Base-by-base conservation (phyloP, 2,888 invertebrate species). In the Tanypteryx hageni region DNA sequence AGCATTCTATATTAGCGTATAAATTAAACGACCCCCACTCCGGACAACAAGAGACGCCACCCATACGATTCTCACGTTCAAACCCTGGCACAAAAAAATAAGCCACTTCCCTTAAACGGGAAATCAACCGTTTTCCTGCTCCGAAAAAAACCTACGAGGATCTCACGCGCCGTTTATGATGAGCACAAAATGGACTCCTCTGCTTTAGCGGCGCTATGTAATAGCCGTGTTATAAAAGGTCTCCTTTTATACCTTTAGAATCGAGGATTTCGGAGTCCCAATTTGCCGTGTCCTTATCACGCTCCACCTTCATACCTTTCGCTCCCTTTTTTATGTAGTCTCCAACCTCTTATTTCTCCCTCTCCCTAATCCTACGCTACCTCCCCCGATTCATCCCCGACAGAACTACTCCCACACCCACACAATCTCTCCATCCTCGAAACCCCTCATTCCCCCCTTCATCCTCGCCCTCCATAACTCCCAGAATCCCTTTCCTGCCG, bases 251-350 rank as follows among this genome's bases (percentile, higher is more conserved):
- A 27, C 27, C 76, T 76, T 76, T 76, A 27, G 27, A 68, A 68
- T 68, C 68, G 68, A 68, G 44, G 44, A 44, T 44, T 44, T 44
- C 44, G 44, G 44, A 44, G 76, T 27, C 22, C 27, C 76, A 76
- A 76, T 76, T 76, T 27, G 27, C 76, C 76, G 76, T 76, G 27
- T 76, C 76, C 76, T 76, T 27, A 76, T 76, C 76, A 68, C 68
- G 68, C 68, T n/a, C 68, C 68, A 68, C 68, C 68, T 68, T 68
- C 76, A 76, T 27, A 76, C 76, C 44, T 76, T 76, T 76, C 22
- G 76, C 22, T n/a, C 76, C 22, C 76, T 76, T 76, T 61, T 76
- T 76, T 76, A 76, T 76, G 22, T 22, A 76, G 76, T 27, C 18
- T n/a, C 68, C 64, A 18, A 64, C 16, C 44, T 44, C 44, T 44